Percentiles rank a stretch among this genome's conserved stretches.
These are phyloP conservation scores for Strigamia crassipes DNA, from an alignment of 2,888 invertebrate genomes.

Conservation along the genomic window DNA sequence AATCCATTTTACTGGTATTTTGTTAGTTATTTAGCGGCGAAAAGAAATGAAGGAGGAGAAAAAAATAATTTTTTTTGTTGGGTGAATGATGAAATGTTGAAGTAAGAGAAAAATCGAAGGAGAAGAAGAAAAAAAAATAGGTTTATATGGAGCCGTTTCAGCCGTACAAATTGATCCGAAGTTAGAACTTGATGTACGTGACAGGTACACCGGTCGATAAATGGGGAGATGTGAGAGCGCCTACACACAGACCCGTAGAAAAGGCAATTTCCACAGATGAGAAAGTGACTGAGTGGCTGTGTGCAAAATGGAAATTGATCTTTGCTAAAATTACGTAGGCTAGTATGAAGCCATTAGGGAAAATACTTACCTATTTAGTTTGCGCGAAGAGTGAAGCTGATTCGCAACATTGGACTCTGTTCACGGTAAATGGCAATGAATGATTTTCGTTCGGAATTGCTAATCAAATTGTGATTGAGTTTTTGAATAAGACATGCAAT, in stretches of 20 bases:
- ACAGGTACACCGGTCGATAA: conserved; percentile 40
- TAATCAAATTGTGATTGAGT: conserved; percentile 4
- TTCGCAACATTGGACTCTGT: neutral
- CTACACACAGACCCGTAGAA: conserved; percentile 29
- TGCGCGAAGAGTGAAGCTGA: neutral
- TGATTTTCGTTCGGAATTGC: conserved; percentile 18
- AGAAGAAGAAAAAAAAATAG: neutral
- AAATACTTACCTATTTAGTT: conserved; percentile 28
- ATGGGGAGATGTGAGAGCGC: conserved; percentile 31
- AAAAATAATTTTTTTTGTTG: neutral
- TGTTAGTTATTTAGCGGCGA: neutral
- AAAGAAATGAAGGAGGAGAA: neutral
- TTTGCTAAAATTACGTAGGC: conserved; percentile 27
- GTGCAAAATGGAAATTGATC: conserved; percentile 37
- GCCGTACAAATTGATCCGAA: conserved; percentile 35
- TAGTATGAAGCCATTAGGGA: conserved; percentile 34
- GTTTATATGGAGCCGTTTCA: conserved; percentile 32
- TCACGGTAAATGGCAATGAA: neutral
- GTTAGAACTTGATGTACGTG: conserved; percentile 40
- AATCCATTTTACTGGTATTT: neutral
- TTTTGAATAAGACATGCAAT: neutral
- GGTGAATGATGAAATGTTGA: conserved; percentile 12
- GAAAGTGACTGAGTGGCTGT: conserved; percentile 40
- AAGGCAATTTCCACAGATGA: conserved; percentile 40
- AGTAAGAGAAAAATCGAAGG: conserved; percentile 17